These are phyloP conservation scores for Neocrepidodera transversa DNA, from an alignment of 2,888 invertebrate species.

Conservation along the genomic window DNA sequence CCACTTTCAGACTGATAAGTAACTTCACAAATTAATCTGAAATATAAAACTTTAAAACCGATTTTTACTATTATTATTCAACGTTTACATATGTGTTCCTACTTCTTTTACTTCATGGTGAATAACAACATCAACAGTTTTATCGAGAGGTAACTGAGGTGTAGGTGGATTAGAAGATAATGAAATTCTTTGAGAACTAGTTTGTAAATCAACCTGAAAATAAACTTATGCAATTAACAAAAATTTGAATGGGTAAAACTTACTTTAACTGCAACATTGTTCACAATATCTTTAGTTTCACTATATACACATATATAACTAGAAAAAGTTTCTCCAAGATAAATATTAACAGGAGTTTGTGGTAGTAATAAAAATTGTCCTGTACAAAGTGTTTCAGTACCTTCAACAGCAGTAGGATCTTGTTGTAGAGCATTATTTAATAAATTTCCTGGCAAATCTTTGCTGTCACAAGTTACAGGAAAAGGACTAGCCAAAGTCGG, in stretches of 20 bases:
- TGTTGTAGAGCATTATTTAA: constrained; percentile 79
- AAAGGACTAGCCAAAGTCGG: constrained; percentile 86
- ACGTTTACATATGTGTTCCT: constrained; percentile 90
- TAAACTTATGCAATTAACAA: too few relatives aligned
- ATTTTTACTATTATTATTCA: neutral
- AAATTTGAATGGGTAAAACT: constrained; percentile 34
- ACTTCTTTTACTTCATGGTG: constrained; percentile 99
- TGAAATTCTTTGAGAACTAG: constrained; percentile 85
- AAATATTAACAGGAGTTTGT: constrained; percentile 97
- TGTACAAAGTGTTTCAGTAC: constrained; percentile 81
- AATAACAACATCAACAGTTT: constrained; percentile 93
- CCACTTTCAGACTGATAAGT: constrained; percentile 81
- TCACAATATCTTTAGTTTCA: constrained; percentile 84
- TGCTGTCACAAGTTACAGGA: constrained; percentile 83
- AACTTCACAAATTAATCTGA: constrained; percentile 93
- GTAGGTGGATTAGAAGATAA: constrained; percentile 74
- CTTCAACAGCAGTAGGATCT: constrained; percentile 84
- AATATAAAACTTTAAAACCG: constrained; percentile 39
- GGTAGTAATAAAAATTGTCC: constrained; percentile 93
- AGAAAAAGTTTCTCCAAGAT: constrained; percentile 97
- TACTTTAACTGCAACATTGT: constrained; percentile 84
- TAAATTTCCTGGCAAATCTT: constrained; percentile 84
- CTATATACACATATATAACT: constrained; percentile 98
- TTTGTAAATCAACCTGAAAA: constrained; percentile 89
- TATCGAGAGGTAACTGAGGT: constrained; percentile 73